Conservation (phyloP, 2,888 invertebrate genomes). For the Epistrophe grossulariae region DNA sequence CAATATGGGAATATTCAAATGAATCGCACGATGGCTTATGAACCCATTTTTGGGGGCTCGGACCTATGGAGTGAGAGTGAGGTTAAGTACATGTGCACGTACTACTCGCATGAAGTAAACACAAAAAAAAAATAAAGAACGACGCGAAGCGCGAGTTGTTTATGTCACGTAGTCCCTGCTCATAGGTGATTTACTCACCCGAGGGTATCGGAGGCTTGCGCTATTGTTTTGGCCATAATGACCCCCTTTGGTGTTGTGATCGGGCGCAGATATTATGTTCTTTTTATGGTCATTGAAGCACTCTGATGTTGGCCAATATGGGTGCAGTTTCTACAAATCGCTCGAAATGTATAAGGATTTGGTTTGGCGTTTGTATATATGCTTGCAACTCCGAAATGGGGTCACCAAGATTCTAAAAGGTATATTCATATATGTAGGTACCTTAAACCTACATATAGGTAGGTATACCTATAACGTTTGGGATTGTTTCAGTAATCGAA, state of each 20-base stretch:
- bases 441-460: neutral
- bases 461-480: constrained; percentile 1
- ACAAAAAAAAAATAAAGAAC: neutral
- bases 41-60: constrained; percentile 68
- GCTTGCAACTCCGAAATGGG: constrained; percentile 48
- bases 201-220: constrained; percentile 60
- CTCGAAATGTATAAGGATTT: constrained; percentile 59
- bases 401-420: constrained; percentile 67
- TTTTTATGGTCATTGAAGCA: constrained; percentile 68
- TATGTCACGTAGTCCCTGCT: constrained; percentile 73
- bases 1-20: constrained; percentile 71
- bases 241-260: constrained; percentile 73
- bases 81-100: constrained; percentile 74
- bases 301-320: constrained; percentile 65
- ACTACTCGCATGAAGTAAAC: constrained; percentile 17
- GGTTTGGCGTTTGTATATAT: constrained; percentile 23
- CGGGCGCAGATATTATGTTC: constrained; percentile 63
- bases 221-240: constrained; percentile 72
- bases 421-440: constrained; percentile 19
- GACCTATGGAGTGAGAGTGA: constrained; percentile 62
- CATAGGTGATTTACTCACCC: constrained; percentile 73
- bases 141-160: constrained; percentile 68
- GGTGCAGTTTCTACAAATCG: constrained; percentile 73
- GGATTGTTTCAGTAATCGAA: constrained; percentile 39
- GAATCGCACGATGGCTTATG: constrained; percentile 70